Percentiles rank a stretch among this genome's conserved stretches.
These are phyloP conservation scores for Venustoraphidia nigricollis DNA, from an alignment of 2,888 invertebrate species.

Conservation along the genomic window DNA sequence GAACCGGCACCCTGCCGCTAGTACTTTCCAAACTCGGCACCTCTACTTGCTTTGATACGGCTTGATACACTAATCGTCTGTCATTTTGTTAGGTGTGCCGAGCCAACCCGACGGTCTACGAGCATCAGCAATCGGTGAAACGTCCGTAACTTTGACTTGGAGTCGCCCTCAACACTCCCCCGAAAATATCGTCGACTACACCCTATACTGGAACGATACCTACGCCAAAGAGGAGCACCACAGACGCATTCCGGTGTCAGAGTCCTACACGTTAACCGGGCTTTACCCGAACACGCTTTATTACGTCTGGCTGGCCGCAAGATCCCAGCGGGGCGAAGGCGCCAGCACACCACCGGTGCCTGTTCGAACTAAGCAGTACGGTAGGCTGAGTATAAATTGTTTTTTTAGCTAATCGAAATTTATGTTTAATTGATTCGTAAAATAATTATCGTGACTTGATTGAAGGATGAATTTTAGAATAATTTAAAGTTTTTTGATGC, in stretches of 20 bases:
- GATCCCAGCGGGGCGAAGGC: constrained; percentile 86
- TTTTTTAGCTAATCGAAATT: constrained; percentile 6
- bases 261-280: constrained; percentile 75
- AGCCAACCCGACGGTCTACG: constrained; percentile 87
- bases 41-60: no score
- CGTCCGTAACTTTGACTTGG: constrained; percentile 85
- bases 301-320: constrained; percentile 92
- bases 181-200: constrained; percentile 88
- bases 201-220: constrained; percentile 94
- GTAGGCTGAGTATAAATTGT: constrained; percentile 46
- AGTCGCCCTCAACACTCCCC: constrained; percentile 80
- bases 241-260: constrained; percentile 66
- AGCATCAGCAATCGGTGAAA: constrained; percentile 76
- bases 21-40: no score
- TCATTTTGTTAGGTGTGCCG: constrained; percentile 62
- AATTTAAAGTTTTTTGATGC: no score
- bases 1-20: no score
- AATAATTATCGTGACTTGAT: constrained; percentile 10
- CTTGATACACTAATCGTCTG: no score
- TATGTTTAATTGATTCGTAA: constrained; percentile 5
- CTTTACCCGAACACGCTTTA: constrained; percentile 93
- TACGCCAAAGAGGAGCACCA: constrained; percentile 81
- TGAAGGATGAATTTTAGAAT: no score
- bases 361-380: constrained; percentile 92
- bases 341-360: constrained; percentile 89